phyloP scores from a whole-genome alignment of 2,797 vertebrate species.

The Allobates femoralis region DNA sequence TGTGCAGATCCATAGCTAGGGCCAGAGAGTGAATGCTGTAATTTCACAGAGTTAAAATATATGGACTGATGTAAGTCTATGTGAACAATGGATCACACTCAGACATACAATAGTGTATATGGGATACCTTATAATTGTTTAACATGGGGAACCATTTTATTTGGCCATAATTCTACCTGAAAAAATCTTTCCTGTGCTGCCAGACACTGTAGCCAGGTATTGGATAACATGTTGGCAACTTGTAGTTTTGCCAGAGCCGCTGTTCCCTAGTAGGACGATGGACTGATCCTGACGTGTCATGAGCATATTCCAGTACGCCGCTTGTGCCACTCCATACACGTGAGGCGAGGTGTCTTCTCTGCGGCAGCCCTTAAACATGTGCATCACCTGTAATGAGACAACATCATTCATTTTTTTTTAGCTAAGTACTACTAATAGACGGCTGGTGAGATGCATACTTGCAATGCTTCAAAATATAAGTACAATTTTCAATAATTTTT shows the following conservation, averaged over 20 bases:
- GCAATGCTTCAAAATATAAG: neutral
- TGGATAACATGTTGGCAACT: conserved; percentile 96
- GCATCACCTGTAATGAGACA: conserved; percentile 87
- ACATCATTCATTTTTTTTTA: too few species aligned
- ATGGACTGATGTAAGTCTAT: too few species aligned
- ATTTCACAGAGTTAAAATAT: too few species aligned
- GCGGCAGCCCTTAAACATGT: conserved; percentile 98
- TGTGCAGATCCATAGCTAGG: too few species aligned
- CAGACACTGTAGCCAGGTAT: conserved; percentile 90
- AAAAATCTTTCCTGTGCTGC: conserved; percentile 91
- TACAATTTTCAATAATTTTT: too few species aligned
- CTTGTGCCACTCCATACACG: conserved; percentile 91
- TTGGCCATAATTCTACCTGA: conserved; percentile 82
- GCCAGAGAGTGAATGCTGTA: too few species aligned
- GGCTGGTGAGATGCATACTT: neutral
- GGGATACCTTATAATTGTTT: too few species aligned
- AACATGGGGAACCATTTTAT: neutral
- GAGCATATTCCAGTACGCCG: conserved; percentile 90
- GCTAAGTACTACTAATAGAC: too few species aligned
- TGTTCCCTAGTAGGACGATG: conserved; percentile 87
- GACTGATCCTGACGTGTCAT: conserved; percentile 96
- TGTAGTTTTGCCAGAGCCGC: conserved; percentile 93
- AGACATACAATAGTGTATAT: too few species aligned
- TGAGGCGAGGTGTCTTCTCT: conserved; percentile 92
- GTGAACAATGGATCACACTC: too few species aligned